phyloP scores from a whole-genome alignment of 1,140 invertebrate genomes.

The Nymphalis io region DNA sequence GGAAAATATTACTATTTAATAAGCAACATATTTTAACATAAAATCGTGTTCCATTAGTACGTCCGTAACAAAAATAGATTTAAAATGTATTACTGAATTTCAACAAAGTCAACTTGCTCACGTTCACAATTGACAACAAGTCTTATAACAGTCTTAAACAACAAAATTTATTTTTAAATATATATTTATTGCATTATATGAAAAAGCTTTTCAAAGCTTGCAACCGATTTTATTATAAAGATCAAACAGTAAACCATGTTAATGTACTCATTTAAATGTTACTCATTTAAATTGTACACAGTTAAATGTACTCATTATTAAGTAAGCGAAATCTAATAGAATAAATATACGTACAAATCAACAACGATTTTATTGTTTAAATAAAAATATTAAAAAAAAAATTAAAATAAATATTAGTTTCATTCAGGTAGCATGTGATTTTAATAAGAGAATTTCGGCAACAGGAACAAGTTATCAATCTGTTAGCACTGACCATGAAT shows the following conservation, averaged over 20 bases:
- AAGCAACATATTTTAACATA: background rate
- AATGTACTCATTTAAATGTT: too few relatives aligned
- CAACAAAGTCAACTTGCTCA: background rate
- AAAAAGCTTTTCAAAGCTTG: background rate
- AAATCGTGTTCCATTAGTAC: background rate
- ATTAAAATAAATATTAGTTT: background rate
- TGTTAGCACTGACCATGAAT: conserved; percentile 73
- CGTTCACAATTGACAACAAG: background rate
- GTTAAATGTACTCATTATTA: too few relatives aligned
- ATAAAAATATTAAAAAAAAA: background rate
- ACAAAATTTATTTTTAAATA: background rate
- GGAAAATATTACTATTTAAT: conserved; percentile 1
- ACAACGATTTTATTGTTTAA: too few relatives aligned
- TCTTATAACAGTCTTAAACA: background rate
- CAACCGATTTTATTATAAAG: background rate
- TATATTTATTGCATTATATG: background rate
- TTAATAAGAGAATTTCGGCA: conserved; percentile 29
- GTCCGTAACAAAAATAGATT: background rate
- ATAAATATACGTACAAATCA: too few relatives aligned
- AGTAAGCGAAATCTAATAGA: too few relatives aligned
- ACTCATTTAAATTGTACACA: too few relatives aligned
- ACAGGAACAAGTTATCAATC: conserved; percentile 41
- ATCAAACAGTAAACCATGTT: too few relatives aligned
- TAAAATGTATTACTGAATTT: background rate
- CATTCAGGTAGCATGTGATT: background rate